These are phyloP conservation scores for Poecilia wingei DNA, from an alignment of 2,797 vertebrate species.

Conservation along the genomic window DNA sequence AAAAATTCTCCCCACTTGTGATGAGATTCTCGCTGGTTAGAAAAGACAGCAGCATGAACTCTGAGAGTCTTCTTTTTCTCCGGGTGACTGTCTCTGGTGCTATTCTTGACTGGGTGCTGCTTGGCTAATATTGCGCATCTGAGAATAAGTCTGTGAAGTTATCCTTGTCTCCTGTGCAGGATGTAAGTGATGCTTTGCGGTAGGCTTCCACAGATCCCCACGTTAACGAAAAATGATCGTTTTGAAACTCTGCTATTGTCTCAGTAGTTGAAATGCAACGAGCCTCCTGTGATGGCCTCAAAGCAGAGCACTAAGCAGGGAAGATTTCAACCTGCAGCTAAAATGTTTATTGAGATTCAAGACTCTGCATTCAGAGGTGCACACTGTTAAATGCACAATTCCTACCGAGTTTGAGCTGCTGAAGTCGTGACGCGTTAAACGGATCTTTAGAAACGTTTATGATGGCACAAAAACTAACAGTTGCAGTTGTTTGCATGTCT, in stretches of 20 bases:
- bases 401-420: conserved; percentile 70
- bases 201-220: conserved; percentile 38
- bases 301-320: conserved; percentile 67
- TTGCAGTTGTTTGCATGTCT: conserved; percentile 30
- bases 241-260: conserved; percentile 62
- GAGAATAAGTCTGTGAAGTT: conserved; percentile 13
- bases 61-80: conserved; percentile 1
- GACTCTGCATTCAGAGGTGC: conserved; percentile 53
- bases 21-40: neutral
- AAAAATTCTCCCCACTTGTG: neutral
- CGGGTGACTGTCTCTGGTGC: neutral
- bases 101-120: neutral
- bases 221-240: conserved; percentile 54
- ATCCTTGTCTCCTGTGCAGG: conserved; percentile 28
- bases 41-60: neutral
- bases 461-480: conserved; percentile 53
- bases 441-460: conserved; percentile 65
- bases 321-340: conserved; percentile 67
- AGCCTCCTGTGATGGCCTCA: conserved; percentile 63
- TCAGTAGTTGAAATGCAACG: conserved; percentile 66
- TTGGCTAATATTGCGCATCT: neutral
- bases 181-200: conserved; percentile 47
- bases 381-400: conserved; percentile 71
- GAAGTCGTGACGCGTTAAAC: conserved; percentile 66
- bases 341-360: conserved; percentile 75